Conservation (phyloP, 2,113 vertebrate genomes). For the Ictidomys tridecemlineatus region DNA sequence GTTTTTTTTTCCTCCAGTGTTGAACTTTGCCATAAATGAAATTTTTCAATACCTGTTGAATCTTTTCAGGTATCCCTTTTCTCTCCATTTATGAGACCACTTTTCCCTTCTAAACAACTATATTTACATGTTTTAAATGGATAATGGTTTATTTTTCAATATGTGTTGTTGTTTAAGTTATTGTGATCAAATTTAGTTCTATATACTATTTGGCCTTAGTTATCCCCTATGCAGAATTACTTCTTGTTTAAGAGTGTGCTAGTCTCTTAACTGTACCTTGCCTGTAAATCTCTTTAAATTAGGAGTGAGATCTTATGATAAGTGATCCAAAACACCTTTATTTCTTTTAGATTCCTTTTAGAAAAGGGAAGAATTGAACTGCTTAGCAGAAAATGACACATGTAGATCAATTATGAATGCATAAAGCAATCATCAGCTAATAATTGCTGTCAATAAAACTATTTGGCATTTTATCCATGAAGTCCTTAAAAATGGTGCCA, state of each 20-base stretch:
- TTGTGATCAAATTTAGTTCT: constrained; percentile 27
- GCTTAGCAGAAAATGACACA: constrained; percentile 58
- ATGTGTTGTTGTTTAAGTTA: neutral
- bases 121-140: neutral
- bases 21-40: neutral
- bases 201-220: neutral
- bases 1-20: constrained; percentile 45
- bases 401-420: constrained; percentile 54
- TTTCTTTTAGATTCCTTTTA: constrained; percentile 55
- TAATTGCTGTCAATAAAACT: constrained; percentile 36
- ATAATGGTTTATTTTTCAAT: neutral
- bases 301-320: constrained; percentile 21
- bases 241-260: neutral
- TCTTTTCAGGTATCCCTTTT: constrained; percentile 4
- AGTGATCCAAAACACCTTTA: neutral
- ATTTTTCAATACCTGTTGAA: neutral
- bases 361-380: constrained; percentile 1
- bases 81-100: neutral
- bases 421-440: constrained; percentile 45
- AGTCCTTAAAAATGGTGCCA: neutral
- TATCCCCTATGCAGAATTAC: neutral
- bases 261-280: neutral
- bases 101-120: neutral
- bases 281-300: constrained; percentile 54
- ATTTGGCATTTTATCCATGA: constrained; percentile 30